Conservation (phyloP, 2,888 invertebrate genomes). For the Orthosia cruda region DNA sequence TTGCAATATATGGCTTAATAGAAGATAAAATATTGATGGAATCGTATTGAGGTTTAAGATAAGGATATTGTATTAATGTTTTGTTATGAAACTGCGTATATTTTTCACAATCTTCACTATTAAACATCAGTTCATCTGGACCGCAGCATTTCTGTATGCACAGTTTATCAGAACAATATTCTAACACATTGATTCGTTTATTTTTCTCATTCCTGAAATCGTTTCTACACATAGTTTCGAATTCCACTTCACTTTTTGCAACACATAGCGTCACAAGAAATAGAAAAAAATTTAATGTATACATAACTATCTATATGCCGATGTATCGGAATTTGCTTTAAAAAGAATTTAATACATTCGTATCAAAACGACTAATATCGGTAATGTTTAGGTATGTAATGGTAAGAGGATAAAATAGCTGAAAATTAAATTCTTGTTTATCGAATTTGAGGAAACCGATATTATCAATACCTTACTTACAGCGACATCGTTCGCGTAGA, state of each 20-base stretch:
- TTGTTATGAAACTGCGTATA: too few species aligned
- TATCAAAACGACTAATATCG: too few species aligned
- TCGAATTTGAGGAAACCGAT: too few species aligned
- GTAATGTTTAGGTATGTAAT: too few species aligned
- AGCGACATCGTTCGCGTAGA: too few species aligned
- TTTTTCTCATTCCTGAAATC: neutral
- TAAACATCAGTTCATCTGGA: neutral
- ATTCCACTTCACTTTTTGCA: constrained; percentile 21
- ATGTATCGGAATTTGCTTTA: neutral
- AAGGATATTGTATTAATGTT: neutral
- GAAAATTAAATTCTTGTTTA: too few species aligned
- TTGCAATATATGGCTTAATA: neutral
- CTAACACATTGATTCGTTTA: neutral
- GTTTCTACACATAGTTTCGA: neutral
- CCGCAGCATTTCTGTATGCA: constrained; percentile 34
- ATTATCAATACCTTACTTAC: too few species aligned
- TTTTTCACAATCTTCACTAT: too few species aligned
- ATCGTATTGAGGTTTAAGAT: neutral
- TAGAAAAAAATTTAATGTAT: neutral
- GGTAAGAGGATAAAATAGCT: too few species aligned
- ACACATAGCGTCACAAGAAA: constrained; percentile 17
- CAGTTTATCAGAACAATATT: constrained; percentile 19
- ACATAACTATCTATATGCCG: constrained; percentile 3
- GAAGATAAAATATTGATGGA: constrained; percentile 20
- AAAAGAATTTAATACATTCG: neutral